Conservation (phyloP, 2,888 invertebrate genomes). For the Griposia aprilina region DNA sequence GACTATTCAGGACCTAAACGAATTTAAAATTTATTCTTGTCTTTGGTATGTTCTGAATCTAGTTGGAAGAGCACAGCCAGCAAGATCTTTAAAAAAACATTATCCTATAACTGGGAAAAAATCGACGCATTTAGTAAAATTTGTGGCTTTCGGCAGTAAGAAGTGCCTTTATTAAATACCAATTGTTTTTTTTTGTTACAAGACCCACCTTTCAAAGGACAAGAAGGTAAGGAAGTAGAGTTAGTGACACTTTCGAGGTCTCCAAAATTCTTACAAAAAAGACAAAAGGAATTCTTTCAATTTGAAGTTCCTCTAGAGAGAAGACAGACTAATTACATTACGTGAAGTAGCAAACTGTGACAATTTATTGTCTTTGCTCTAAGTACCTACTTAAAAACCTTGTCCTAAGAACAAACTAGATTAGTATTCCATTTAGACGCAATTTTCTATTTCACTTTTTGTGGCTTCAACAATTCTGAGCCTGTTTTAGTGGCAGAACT, state of each 20-base stretch:
- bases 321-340: conserved; percentile 65
- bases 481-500: conserved; percentile 1
- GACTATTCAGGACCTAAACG: conserved; percentile 6
- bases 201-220: not conserved
- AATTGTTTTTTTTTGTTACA: not conserved
- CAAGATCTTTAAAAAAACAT: not conserved
- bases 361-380: conserved; percentile 60
- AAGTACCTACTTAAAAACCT: conserved; percentile 53
- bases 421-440: conserved; percentile 63
- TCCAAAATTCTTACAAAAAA: conserved; percentile 23
- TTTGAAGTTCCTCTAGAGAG: conserved; percentile 56
- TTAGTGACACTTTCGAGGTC: conserved; percentile 1
- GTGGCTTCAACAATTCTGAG: not conserved
- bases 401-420: conserved; percentile 57
- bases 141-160: not conserved
- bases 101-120: too few species aligned
- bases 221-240: not conserved
- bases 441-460: conserved; percentile 61
- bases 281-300: conserved; percentile 46
- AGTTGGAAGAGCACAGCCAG: not conserved
- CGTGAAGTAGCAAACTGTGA: conserved; percentile 63
- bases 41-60: not conserved
- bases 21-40: not conserved
- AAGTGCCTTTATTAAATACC: not conserved
- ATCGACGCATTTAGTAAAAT: too few species aligned